phyloP scores from a whole-genome alignment of 2,797 vertebrate species.

The Chelidonichthys spinosus region DNA sequence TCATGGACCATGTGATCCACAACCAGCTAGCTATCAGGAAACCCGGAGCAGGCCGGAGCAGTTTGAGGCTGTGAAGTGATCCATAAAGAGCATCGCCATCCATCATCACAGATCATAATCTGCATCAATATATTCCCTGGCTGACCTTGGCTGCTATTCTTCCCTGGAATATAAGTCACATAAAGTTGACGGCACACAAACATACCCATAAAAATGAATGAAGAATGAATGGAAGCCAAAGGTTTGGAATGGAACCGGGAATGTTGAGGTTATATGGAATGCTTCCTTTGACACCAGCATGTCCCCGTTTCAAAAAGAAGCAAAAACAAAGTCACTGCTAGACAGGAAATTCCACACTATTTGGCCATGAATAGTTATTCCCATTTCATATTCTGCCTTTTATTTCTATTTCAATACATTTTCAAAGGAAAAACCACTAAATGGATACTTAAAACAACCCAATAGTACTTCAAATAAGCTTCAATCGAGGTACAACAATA shows the following conservation, averaged over 20 bases:
- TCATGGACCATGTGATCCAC: constrained; percentile 10
- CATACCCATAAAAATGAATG: constrained; percentile 10
- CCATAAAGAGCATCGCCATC: constrained; percentile 49
- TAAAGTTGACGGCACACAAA: not conserved
- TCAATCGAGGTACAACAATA: no score
- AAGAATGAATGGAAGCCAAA: not conserved
- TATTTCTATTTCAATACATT: not conserved
- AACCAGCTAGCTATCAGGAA: constrained; percentile 5
- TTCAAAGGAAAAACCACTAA: not conserved
- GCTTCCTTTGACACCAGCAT: not conserved
- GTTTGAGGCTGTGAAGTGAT: constrained; percentile 40
- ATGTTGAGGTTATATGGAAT: not conserved
- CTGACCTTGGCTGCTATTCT: constrained; percentile 49
- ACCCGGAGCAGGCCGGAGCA: constrained; percentile 13
- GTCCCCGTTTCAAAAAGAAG: not conserved
- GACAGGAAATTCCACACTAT: not conserved
- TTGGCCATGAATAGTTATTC: not conserved
- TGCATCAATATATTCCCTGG: constrained; percentile 40
- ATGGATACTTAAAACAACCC: no score
- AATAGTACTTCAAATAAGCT: no score
- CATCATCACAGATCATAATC: constrained; percentile 56
- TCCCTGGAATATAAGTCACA: constrained; percentile 11
- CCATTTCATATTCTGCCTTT: no score
- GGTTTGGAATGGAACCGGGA: not conserved
- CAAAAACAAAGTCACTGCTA: not conserved